These are phyloP conservation scores for Anastatus disparis DNA, from an alignment of 1,140 invertebrate species.

Conservation along the genomic window DNA sequence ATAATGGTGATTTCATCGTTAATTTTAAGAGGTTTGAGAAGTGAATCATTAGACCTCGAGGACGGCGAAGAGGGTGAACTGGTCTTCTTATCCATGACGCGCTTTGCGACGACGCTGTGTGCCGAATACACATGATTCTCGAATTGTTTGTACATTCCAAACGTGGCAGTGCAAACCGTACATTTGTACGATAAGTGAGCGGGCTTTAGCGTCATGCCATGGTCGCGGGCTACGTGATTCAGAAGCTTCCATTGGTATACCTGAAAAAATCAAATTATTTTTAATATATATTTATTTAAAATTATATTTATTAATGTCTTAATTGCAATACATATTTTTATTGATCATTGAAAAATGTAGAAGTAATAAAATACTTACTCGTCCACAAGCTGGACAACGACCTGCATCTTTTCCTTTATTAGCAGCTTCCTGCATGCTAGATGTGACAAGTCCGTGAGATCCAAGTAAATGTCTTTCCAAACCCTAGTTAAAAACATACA, in stretches of 20 bases:
- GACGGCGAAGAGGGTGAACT: constrained; percentile 61
- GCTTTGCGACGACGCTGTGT: constrained; percentile 85
- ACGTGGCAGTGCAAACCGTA: constrained; percentile 93
- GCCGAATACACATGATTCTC: constrained; percentile 94
- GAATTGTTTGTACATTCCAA: constrained; percentile 94
- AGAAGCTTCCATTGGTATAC: constrained; percentile 93
- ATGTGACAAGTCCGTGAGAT: constrained; percentile 92
- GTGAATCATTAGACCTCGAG: constrained; percentile 72
- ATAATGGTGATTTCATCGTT: constrained; percentile 94
- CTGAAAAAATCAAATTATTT: constrained; percentile 63
- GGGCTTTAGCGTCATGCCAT: constrained; percentile 89
- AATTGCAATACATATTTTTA: too few species aligned
- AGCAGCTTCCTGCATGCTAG: constrained; percentile 94
- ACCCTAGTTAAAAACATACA: constrained; percentile 70
- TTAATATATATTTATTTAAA: not conserved
- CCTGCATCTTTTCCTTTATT: constrained; percentile 95
- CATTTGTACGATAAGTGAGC: constrained; percentile 94
- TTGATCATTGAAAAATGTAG: not conserved
- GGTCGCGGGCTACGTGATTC: constrained; percentile 90
- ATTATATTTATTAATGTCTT: not conserved
- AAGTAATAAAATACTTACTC: constrained; percentile 69
- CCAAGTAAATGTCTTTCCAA: constrained; percentile 92
- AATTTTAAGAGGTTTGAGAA: constrained; percentile 86
- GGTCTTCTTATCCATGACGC: constrained; percentile 80
- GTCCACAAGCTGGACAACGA: constrained; percentile 91